phyloP scores from a whole-genome alignment of 2,113 vertebrate species.

The Oxygymnocypris stewartii region DNA sequence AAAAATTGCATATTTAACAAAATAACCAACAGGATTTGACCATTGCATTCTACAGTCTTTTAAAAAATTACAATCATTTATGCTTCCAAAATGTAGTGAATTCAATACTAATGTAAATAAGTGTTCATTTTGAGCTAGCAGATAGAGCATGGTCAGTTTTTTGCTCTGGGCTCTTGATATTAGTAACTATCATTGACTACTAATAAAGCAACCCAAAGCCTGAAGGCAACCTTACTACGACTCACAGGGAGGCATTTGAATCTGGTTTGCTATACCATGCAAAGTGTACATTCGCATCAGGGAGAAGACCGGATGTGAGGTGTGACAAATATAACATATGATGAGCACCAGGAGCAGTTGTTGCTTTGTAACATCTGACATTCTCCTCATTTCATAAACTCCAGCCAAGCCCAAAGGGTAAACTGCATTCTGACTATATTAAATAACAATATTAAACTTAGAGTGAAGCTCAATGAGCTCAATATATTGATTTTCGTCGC shows the following conservation, averaged over 20 bases:
- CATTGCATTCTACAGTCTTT: neutral
- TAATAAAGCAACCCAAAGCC: neutral
- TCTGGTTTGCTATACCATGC: neutral
- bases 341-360: neutral
- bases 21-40: neutral
- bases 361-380: neutral
- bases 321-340: neutral
- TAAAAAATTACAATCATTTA: neutral
- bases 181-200: neutral
- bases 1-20: no score
- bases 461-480: conserved; percentile 1
- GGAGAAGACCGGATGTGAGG: neutral
- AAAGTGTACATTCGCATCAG: neutral
- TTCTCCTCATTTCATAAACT: neutral
- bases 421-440: neutral
- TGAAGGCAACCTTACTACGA: neutral
- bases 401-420: neutral
- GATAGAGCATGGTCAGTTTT: neutral
- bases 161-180: neutral
- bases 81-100: neutral
- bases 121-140: neutral
- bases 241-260: neutral
- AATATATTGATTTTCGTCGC: conserved; percentile 22
- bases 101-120: neutral
- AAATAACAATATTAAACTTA: neutral